Evolutionary conservation across 1,140 invertebrate genomes (phyloP).

Genomic region (Drosophila eugracilis): DNA sequence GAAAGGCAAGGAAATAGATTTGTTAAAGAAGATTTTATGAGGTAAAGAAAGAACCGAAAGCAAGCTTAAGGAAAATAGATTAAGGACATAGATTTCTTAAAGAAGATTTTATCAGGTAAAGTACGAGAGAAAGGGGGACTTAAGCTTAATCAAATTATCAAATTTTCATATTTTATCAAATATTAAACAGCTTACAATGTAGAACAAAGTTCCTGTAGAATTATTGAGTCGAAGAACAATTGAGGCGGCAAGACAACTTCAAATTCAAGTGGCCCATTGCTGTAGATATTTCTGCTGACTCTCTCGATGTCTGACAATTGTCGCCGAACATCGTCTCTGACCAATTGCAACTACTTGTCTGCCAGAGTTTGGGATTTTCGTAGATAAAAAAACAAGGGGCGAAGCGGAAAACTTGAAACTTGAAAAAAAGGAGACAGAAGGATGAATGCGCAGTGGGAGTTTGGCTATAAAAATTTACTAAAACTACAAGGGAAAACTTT

Average conservation of each 20-base stretch:
- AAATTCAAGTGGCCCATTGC: constrained; percentile 26
- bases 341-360: constrained; percentile 24
- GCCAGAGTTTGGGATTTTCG: constrained; percentile 16
- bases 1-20: not conserved
- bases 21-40: not conserved
- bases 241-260: constrained; percentile 6
- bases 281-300: constrained; percentile 22
- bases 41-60: no score
- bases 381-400: no score
- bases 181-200: no score
- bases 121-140: no score
- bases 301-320: constrained; percentile 27
- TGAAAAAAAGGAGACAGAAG: no score
- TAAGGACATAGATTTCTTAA: no score
- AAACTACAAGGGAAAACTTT: constrained; percentile 61
- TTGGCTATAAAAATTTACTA: constrained; percentile 32
- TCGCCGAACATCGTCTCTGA: constrained; percentile 34
- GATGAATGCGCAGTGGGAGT: not conserved
- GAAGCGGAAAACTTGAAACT: constrained; percentile 24
- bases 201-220: no score
- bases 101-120: no score
- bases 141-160: no score
- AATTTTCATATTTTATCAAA: no score
- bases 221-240: constrained; percentile 16
- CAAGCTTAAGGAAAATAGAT: no score